A percentile compares a stretch with the other conserved stretches of the same genome.
These are phyloP conservation scores for Pituophis catenifer DNA, from an alignment of 2,113 vertebrate species.

Conservation along the genomic window DNA sequence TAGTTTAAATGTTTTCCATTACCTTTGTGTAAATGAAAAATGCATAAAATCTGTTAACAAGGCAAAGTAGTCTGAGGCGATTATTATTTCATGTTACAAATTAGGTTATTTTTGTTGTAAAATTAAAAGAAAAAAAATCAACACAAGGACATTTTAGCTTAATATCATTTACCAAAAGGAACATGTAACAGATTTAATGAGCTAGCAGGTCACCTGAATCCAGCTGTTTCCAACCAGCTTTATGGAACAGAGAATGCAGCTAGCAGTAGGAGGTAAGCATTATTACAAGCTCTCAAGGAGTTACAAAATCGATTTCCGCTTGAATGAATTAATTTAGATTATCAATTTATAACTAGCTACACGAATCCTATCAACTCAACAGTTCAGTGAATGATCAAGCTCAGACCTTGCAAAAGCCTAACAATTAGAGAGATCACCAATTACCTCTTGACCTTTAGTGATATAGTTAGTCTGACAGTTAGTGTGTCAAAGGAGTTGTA, in stretches of 20 bases:
- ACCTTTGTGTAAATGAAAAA: slow-evolving; percentile 83
- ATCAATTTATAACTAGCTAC: slow-evolving; percentile 85
- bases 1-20: slow-evolving; percentile 89
- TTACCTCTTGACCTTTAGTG: slow-evolving; percentile 26
- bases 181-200: slow-evolving; percentile 85
- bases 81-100: slow-evolving; percentile 87
- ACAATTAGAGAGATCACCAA: slow-evolving; percentile 61
- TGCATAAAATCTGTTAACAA: slow-evolving; percentile 88
- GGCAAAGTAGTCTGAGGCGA: slow-evolving; percentile 82
- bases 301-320: slow-evolving; percentile 81
- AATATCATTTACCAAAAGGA: slow-evolving; percentile 84
- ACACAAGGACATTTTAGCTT: slow-evolving; percentile 80
- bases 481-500: slow-evolving; percentile 40
- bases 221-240: slow-evolving; percentile 84
- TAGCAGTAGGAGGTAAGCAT: slow-evolving; percentile 79
- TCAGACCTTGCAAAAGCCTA: slow-evolving; percentile 63
- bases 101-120: slow-evolving; percentile 87
- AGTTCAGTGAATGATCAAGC: slow-evolving; percentile 75
- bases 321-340: slow-evolving; percentile 87
- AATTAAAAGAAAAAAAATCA: slow-evolving; percentile 82
- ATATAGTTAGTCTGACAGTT: slow-evolving; percentile 37
- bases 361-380: slow-evolving; percentile 78
- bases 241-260: slow-evolving; percentile 73
- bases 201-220: slow-evolving; percentile 85
- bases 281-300: slow-evolving; percentile 80